Percentiles rank a stretch among this genome's conserved stretches.
phyloP scores from a whole-genome alignment of 2,888 invertebrate species.

The Ephialtes manifestator region DNA sequence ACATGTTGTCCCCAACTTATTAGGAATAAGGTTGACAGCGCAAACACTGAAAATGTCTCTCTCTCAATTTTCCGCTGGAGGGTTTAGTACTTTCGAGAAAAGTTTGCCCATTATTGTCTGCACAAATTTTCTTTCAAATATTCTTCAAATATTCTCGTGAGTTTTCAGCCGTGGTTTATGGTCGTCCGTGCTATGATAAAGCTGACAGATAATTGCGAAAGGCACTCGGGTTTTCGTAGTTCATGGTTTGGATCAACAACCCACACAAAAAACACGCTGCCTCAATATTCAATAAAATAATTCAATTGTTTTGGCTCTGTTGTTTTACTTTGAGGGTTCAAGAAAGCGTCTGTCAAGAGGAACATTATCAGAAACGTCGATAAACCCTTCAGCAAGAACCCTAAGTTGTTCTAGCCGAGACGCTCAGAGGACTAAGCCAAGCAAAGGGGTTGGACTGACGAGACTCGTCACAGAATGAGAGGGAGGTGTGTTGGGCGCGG shows the following conservation, averaged over 20 bases:
- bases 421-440: not conserved
- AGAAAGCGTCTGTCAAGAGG: not conserved
- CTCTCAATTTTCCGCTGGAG: not conserved
- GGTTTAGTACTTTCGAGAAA: not conserved
- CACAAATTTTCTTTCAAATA: constrained; percentile 25
- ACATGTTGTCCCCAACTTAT: constrained; percentile 17
- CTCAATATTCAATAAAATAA: constrained; percentile 11
- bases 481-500: not conserved
- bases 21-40: not conserved
- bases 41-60: not conserved
- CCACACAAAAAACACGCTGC: not conserved
- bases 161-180: not conserved
- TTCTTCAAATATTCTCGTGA: not conserved
- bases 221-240: not conserved
- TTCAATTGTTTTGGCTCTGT: not conserved
- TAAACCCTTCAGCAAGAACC: constrained; percentile 24
- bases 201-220: not conserved
- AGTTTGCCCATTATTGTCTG: not conserved
- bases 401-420: not conserved
- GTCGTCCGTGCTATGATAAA: not conserved
- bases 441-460: constrained; percentile 16
- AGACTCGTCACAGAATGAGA: constrained; percentile 5
- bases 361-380: constrained; percentile 17
- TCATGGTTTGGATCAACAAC: not conserved
- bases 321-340: not conserved